Percentiles rank a stretch among this genome's conserved stretches.
These are phyloP conservation scores for Diarsia mendica DNA, from an alignment of 2,888 invertebrate genomes.

Conservation along the genomic window DNA sequence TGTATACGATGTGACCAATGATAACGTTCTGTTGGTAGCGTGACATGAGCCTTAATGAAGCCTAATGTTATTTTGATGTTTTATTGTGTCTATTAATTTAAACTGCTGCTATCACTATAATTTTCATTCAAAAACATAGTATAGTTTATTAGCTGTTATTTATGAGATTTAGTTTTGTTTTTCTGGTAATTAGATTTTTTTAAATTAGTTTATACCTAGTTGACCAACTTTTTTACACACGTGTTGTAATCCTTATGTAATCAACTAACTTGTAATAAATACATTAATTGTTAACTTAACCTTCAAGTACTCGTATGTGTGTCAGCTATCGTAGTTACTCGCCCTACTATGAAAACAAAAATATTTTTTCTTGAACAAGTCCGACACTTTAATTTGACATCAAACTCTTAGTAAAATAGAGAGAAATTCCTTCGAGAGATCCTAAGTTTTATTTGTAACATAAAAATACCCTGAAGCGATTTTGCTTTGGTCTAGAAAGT, in stretches of 20 bases:
- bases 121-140: constrained; percentile 26
- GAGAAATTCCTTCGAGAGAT: constrained; percentile 11
- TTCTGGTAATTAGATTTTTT: not conserved
- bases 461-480: constrained; percentile 32
- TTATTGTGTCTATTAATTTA: constrained; percentile 27
- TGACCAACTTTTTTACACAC: not conserved
- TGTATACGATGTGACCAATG: constrained; percentile 29
- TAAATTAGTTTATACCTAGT: not conserved
- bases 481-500: constrained; percentile 49
- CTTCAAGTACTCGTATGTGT: constrained; percentile 3
- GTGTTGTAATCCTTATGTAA: constrained; percentile 3
- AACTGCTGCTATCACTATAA: constrained; percentile 13
- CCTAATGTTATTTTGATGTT: constrained; percentile 46
- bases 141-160: not conserved
- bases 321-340: not conserved
- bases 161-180: not conserved
- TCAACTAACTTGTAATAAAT: not conserved
- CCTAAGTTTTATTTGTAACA: constrained; percentile 31
- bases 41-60: constrained; percentile 22
- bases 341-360: constrained; percentile 3
- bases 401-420: constrained; percentile 17
- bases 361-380: constrained; percentile 10
- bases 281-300: constrained; percentile 21
- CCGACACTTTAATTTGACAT: constrained; percentile 24
- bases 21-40: constrained; percentile 40